phyloP scores from a whole-genome alignment of 2,113 vertebrate species.

The Cyprinodon tularosa region DNA sequence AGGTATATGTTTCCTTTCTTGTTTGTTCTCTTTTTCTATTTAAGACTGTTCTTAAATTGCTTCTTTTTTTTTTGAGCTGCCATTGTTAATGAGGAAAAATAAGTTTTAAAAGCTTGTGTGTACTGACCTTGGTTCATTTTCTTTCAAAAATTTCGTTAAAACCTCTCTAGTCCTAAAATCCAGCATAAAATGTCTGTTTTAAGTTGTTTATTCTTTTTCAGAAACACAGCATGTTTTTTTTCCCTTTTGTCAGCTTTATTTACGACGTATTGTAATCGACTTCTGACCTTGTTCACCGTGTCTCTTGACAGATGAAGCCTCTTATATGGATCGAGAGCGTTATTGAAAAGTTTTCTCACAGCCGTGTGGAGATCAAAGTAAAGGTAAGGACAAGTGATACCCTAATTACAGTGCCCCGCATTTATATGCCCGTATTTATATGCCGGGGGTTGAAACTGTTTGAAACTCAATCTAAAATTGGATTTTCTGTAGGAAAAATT shows the following conservation, averaged over 20 bases:
- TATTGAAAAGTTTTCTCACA: conserved; percentile 86
- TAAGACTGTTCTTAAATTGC: neutral
- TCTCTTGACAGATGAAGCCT: conserved; percentile 80
- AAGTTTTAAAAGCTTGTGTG: neutral
- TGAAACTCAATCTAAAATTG: neutral
- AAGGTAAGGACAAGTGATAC: conserved; percentile 75
- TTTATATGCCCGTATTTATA: too few relatives aligned
- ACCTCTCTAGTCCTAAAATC: neutral
- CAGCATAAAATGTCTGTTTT: neutral
- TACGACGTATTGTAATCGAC: conserved; percentile 17
- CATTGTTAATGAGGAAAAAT: neutral
- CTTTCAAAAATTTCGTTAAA: neutral
- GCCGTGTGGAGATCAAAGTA: conserved; percentile 86
- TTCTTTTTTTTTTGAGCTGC: neutral
- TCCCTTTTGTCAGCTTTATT: conserved; percentile 16
- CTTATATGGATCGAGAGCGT: conserved; percentile 86
- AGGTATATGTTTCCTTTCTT: neutral
- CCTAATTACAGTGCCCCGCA: neutral
- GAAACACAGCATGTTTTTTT: conserved; percentile 16
- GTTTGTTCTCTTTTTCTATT: neutral
- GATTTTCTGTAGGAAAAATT: neutral
- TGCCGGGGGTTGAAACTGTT: too few relatives aligned
- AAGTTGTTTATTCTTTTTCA: neutral
- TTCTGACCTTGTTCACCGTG: conserved; percentile 54
- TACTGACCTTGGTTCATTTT: neutral